These are phyloP conservation scores for Bursaphelenchus mucronatus DNA, from an alignment of 1,140 invertebrate genomes.

Conservation along the genomic window DNA sequence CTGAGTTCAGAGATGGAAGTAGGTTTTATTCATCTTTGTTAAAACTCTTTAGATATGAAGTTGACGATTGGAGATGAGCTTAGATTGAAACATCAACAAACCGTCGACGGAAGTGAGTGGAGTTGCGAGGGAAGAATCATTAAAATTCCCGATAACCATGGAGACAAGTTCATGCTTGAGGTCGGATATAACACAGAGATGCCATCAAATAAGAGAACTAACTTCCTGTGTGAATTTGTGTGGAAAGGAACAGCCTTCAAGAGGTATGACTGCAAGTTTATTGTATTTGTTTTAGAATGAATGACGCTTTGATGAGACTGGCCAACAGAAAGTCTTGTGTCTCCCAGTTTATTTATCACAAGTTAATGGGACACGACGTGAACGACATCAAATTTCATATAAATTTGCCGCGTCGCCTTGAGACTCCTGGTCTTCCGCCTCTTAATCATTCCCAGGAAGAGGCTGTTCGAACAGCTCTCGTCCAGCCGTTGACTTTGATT, in stretches of 20 bases:
- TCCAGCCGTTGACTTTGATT: slow-evolving; percentile 90
- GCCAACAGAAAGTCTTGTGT: slow-evolving; percentile 92
- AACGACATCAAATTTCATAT: slow-evolving; percentile 77
- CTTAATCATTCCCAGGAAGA: slow-evolving; percentile 91
- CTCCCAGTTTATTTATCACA: slow-evolving; percentile 93
- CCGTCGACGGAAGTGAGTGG: slow-evolving; percentile 68
- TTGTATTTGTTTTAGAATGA: slow-evolving; percentile 72
- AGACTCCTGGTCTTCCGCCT: slow-evolving; percentile 95
- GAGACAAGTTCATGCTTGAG: slow-evolving; percentile 95
- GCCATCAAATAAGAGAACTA: slow-evolving; percentile 64
- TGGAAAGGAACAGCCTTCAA: slow-evolving; percentile 99
- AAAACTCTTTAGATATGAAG: slow-evolving; percentile 68
- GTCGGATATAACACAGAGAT: slow-evolving; percentile 65
- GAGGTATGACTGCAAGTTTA: slow-evolving; percentile 66
- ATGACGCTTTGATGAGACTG: slow-evolving; percentile 85
- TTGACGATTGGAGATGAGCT: slow-evolving; percentile 99
- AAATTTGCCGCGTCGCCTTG: slow-evolving; percentile 73
- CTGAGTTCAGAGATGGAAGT: slow-evolving; percentile 82
- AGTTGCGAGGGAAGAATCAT: slow-evolving; percentile 89
- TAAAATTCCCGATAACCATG: slow-evolving; percentile 97
- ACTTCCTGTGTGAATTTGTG: slow-evolving; percentile 97
- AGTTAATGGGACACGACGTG: slow-evolving; percentile 88
- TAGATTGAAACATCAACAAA: slow-evolving; percentile 76
- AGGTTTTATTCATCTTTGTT: slow-evolving; percentile 11
- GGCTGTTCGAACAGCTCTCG: slow-evolving; percentile 96